phyloP scores from a whole-genome alignment of 2,888 invertebrate species.

The Noctua pronuba region DNA sequence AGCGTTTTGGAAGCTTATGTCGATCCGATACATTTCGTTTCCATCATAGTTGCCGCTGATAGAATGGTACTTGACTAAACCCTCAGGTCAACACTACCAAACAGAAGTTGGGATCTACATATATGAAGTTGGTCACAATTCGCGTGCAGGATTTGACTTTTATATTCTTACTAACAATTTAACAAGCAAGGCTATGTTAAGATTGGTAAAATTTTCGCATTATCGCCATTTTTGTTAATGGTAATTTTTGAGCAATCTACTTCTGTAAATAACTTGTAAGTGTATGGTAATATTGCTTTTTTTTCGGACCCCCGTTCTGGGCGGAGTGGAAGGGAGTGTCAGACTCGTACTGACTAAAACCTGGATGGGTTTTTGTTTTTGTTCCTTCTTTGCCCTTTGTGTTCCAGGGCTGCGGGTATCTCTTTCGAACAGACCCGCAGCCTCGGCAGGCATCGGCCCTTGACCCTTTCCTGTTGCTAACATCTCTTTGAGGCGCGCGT shows the following conservation, averaged over 20 bases:
- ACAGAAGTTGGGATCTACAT: neutral
- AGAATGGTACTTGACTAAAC: neutral
- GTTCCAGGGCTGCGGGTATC: no score
- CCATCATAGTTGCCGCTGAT: neutral
- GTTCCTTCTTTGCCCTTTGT: no score
- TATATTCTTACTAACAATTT: neutral
- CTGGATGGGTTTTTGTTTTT: no score
- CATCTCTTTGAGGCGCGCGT: no score
- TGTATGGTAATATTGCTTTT: slow-evolving; percentile 48
- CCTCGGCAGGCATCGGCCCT: no score
- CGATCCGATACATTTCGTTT: neutral
- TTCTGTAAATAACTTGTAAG: neutral
- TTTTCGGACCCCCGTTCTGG: no score
- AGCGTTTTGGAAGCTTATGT: neutral
- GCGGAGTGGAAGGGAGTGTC: no score
- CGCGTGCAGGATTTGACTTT: neutral
- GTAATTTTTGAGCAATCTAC: neutral
- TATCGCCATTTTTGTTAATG: neutral
- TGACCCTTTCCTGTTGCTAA: no score
- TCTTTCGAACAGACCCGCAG: no score
- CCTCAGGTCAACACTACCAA: neutral
- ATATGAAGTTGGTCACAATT: neutral
- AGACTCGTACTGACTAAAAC: no score
- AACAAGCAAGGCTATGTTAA: neutral
- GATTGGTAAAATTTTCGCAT: neutral